Conservation (phyloP, 2,888 invertebrate genomes). For the Hydrotaea diabolus region DNA sequence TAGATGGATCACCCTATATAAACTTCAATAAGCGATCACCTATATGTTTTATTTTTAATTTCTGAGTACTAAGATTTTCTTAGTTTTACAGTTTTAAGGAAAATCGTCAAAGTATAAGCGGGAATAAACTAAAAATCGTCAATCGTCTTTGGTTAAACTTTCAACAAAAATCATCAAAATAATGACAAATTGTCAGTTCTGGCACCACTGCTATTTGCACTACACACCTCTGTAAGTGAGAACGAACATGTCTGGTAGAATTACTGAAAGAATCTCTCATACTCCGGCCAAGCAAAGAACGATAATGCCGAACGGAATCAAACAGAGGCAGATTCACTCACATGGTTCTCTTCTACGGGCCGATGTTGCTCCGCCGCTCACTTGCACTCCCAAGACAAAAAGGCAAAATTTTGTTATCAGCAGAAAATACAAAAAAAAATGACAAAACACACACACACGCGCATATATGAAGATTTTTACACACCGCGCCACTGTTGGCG, state of each 20-base stretch:
- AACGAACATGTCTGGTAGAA: neutral
- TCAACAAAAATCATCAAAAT: too few relatives aligned
- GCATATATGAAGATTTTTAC: neutral
- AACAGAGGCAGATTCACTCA: neutral
- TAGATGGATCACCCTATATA: too few relatives aligned
- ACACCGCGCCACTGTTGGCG: too few relatives aligned
- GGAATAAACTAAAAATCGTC: too few relatives aligned
- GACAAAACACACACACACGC: neutral
- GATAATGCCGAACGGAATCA: neutral
- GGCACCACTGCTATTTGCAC: neutral
- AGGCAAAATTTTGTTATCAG: slow-evolving; percentile 21
- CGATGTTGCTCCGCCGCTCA: neutral
- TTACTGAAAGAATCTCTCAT: neutral
- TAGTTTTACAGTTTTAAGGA: too few relatives aligned
- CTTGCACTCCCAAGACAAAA: neutral
- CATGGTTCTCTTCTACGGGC: neutral
- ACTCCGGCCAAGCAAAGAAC: neutral
- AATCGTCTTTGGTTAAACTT: too few relatives aligned
- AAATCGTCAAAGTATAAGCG: too few relatives aligned
- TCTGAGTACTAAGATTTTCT: too few relatives aligned
- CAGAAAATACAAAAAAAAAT: neutral
- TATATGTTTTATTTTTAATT: too few relatives aligned
- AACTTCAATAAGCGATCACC: too few relatives aligned
- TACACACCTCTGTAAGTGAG: neutral
- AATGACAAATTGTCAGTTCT: too few relatives aligned